These are phyloP conservation scores for Bombus haemorrhoidalis DNA, from an alignment of 1,140 invertebrate genomes.

Conservation along the genomic window DNA sequence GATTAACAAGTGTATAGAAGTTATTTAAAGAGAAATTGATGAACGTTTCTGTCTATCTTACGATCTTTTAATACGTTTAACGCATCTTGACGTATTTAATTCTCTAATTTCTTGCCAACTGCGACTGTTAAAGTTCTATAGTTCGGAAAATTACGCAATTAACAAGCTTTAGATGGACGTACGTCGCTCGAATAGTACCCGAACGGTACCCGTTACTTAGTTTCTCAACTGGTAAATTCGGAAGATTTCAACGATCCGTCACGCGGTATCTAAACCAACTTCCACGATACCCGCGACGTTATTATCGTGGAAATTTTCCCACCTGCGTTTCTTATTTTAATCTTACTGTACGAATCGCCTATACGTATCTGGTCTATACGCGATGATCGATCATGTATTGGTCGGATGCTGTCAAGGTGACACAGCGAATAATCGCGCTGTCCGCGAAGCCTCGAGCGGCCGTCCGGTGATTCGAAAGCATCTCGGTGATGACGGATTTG, in stretches of 20 bases:
- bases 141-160: neutral
- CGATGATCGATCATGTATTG: slow-evolving; percentile 19
- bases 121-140: too few relatives aligned
- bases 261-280: slow-evolving; percentile 2
- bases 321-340: neutral
- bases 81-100: too few relatives aligned
- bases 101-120: too few relatives aligned
- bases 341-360: neutral
- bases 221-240: neutral
- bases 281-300: too few relatives aligned
- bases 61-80: too few relatives aligned
- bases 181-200: too few relatives aligned
- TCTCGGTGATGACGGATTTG: slow-evolving; percentile 52
- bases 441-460: neutral
- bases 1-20: neutral
- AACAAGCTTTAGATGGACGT: too few relatives aligned
- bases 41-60: too few relatives aligned
- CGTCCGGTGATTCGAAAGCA: slow-evolving; percentile 33
- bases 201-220: too few relatives aligned
- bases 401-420: neutral
- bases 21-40: neutral
- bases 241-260: slow-evolving; percentile 33
- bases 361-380: too few relatives aligned
- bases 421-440: neutral
- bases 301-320: neutral